Conservation (phyloP, 2,797 vertebrate genomes). For the Hipposideros larvatus region DNA sequence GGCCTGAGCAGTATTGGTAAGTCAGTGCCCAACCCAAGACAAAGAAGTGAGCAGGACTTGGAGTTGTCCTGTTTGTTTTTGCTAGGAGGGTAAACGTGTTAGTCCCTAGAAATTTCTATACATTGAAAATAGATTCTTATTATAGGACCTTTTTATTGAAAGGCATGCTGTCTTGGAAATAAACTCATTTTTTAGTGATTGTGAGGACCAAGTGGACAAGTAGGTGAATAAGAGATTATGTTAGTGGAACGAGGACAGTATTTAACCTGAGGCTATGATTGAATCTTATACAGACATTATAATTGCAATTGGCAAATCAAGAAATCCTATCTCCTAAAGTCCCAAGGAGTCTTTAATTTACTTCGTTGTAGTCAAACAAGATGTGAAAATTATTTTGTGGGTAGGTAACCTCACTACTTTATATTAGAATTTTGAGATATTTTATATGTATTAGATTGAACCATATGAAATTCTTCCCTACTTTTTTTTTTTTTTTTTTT, state of each 20-base stretch:
- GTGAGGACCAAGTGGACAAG: neutral
- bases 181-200: neutral
- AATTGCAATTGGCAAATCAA: neutral
- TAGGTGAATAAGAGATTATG: neutral
- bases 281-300: neutral
- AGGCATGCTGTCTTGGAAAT: neutral
- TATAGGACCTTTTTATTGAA: neutral
- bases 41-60: neutral
- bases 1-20: accelerated
- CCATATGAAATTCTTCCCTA: neutral
- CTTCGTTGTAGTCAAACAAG: neutral
- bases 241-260: neutral
- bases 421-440: neutral
- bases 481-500: too few species aligned
- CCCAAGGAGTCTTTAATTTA: neutral
- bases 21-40: neutral
- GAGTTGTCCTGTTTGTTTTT: neutral
- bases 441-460: neutral
- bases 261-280: neutral
- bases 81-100: neutral
- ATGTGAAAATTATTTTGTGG: neutral
- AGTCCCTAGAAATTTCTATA: neutral
- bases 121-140: neutral
- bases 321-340: constrained; percentile 11
- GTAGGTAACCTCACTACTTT: neutral